phyloP scores from a whole-genome alignment of 2,888 invertebrate genomes.

The Nomada ruficornis region DNA sequence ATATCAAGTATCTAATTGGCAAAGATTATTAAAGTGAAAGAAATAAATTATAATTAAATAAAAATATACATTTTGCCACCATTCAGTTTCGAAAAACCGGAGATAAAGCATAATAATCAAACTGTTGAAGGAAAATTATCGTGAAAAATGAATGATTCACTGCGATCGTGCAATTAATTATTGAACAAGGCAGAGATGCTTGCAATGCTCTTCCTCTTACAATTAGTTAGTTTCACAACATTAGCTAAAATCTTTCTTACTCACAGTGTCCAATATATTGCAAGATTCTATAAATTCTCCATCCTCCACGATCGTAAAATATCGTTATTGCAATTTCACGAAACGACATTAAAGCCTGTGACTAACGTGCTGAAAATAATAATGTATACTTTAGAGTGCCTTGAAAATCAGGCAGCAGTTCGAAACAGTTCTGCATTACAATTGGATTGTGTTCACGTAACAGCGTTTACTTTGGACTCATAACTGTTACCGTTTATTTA shows the following conservation, averaged over 20 bases:
- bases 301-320: not conserved
- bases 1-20: too few relatives aligned
- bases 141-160: not conserved
- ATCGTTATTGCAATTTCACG: not conserved
- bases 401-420: too few relatives aligned
- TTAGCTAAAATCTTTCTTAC: slow-evolving; percentile 2
- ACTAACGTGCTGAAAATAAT: too few relatives aligned
- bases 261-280: not conserved
- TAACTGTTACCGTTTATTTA: too few relatives aligned
- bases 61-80: too few relatives aligned
- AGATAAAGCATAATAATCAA: not conserved
- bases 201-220: not conserved
- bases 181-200: not conserved
- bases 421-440: not conserved
- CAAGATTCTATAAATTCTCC: not conserved
- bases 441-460: slow-evolving; percentile 17
- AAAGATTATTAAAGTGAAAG: too few relatives aligned
- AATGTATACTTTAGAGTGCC: too few relatives aligned
- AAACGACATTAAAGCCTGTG: too few relatives aligned
- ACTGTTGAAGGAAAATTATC: slow-evolving; percentile 1
- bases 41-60: too few relatives aligned
- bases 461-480: too few relatives aligned
- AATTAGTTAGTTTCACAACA: slow-evolving; percentile 1
- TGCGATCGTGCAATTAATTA: slow-evolving; percentile 1
- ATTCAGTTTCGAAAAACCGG: not conserved